A percentile compares a stretch with the other conserved stretches of the same genome.
phyloP scores from a whole-genome alignment of 2,888 invertebrate genomes.

The Phalera bucephala region DNA sequence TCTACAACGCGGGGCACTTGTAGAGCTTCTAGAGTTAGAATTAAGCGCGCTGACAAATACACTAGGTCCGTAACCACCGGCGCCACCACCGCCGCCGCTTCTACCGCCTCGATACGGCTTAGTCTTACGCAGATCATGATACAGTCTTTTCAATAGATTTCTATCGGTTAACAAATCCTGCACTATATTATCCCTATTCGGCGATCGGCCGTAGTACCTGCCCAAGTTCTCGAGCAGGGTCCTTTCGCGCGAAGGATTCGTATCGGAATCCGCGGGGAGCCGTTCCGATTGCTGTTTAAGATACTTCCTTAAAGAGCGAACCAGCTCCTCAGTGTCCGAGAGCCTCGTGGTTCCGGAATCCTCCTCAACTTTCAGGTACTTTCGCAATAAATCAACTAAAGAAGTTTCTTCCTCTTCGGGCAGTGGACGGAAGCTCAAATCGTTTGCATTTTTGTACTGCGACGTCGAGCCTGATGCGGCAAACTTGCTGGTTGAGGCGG shows the following conservation, averaged over 20 bases:
- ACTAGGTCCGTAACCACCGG: conserved; percentile 51
- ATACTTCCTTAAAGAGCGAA: conserved; percentile 85
- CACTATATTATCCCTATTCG: conserved; percentile 87
- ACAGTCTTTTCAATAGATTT: conserved; percentile 87
- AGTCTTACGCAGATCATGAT: conserved; percentile 88
- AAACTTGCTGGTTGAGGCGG: conserved; percentile 48
- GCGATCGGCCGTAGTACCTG: conserved; percentile 86
- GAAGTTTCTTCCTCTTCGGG: conserved; percentile 78
- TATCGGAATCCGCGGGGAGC: conserved; percentile 50
- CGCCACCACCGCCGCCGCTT: conserved; percentile 61
- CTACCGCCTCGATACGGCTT: conserved; percentile 77
- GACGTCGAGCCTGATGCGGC: conserved; percentile 18
- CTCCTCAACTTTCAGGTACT: conserved; percentile 85
- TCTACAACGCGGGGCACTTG: conserved; percentile 47
- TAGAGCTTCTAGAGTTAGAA: conserved; percentile 40
- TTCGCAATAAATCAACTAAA: conserved; percentile 86
- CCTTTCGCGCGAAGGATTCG: conserved; percentile 65
- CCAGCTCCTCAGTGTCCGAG: conserved; percentile 84
- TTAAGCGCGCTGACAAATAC: conserved; percentile 69
- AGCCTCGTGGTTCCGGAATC: conserved; percentile 69
- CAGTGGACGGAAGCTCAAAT: conserved; percentile 51
- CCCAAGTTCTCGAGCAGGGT: conserved; percentile 86
- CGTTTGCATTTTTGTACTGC: conserved; percentile 20
- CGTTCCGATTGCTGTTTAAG: conserved; percentile 66
- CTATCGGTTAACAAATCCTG: conserved; percentile 89